Evolutionary conservation across 2,888 invertebrate genomes (phyloP), one percentile per base, ranked within the genome.

Genomic region (Andrena bucephala): DNA sequence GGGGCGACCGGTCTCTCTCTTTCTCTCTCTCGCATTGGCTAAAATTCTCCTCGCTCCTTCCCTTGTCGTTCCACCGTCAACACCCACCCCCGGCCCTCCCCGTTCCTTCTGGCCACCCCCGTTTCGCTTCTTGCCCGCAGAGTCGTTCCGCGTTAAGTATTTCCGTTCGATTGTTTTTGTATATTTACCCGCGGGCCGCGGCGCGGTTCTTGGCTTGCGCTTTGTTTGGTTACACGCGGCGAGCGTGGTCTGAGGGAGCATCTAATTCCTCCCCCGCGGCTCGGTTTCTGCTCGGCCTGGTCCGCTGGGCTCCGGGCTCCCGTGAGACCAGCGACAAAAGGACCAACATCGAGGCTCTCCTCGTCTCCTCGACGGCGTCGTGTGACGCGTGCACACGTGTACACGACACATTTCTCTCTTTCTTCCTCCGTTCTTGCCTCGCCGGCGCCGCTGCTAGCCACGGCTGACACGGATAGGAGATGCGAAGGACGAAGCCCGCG

Each of bases 131-230:
- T 48, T 16, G 63, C 60, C 33, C 50, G 60, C 59, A 50, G 50
- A 50, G 31, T 68, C 79, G 70, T 68, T 59, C 72, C 48, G 63
- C 33, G 42, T 81, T 73, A 79, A 81, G 81, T 81, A 81, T 79
- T 73, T 81, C 81, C 80, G 81, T 81, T 79, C 80, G 67, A 81
- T 81, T 79, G 81, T 73, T 79, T 81, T 79, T 79, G 73, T 81
- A 73, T 81, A 73, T 79, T 79, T 79, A 81, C 79, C 67, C 80
- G 48, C 54, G 62, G 4, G 27, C 42, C 10, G 29, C 54, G 20
- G 10, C 33, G 16, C 70, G 31, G 66, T 60, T 67, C 54, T 74
- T 36, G 33, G 65, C 36, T 54, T 65, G 27, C 33, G 62, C 81
- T 72, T 83, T 72, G 73, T 63, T 83, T 84, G 36, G 59, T 77